These are phyloP conservation scores for Podotricha telesiphe DNA, from an alignment of 2,888 invertebrate species.

Conservation along the genomic window DNA sequence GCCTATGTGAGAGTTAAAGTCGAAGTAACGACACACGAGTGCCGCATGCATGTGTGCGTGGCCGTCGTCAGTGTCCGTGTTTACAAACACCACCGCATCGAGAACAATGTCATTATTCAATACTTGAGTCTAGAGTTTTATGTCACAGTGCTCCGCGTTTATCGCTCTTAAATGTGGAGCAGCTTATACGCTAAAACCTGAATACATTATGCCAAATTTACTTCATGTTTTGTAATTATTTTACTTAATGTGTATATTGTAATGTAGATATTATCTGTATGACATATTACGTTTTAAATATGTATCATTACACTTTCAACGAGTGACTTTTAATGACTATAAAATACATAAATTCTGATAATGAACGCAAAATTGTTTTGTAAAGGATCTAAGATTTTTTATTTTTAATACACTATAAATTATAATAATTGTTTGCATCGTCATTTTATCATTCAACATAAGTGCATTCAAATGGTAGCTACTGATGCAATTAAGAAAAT, in stretches of 20 bases:
- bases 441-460: not conserved
- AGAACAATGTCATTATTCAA: conserved; percentile 76
- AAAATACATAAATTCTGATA: not conserved
- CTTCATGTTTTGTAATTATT: conserved; percentile 2
- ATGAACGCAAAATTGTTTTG: too few relatives aligned
- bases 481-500: not conserved
- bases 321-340: not conserved
- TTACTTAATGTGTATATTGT: too few relatives aligned
- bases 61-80: conserved; percentile 51
- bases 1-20: conserved; percentile 68
- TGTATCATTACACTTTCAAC: not conserved
- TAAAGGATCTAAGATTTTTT: not conserved
- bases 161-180: conserved; percentile 26
- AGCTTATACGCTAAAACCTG: conserved; percentile 12
- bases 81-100: conserved; percentile 69
- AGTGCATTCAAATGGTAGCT: not conserved
- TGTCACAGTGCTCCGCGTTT: conserved; percentile 53
- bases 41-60: conserved; percentile 52
- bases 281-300: not conserved
- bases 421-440: not conserved
- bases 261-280: conserved; percentile 5
- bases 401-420: not conserved
- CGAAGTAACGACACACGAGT: conserved; percentile 56
- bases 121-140: conserved; percentile 64
- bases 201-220: conserved; percentile 8